phyloP scores from a whole-genome alignment of 2,113 vertebrate genomes.

The Osmerus eperlanus region DNA sequence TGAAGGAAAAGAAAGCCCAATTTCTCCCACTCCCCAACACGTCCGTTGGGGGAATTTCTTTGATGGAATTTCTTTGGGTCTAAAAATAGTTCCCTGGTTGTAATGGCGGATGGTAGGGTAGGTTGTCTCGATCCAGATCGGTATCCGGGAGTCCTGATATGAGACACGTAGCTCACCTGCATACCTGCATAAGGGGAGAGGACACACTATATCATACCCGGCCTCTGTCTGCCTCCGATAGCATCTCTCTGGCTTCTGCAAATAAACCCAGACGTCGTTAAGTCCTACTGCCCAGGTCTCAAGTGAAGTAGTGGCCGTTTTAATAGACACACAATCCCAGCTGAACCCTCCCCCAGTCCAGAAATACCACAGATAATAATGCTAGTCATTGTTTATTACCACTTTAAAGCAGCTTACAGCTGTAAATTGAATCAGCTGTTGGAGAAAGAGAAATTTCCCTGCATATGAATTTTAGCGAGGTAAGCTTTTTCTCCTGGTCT shows the following conservation, averaged over 20 bases:
- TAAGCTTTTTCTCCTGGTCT: slow-evolving; percentile 33
- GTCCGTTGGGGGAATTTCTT: slow-evolving; percentile 28
- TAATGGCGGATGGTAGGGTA: slow-evolving; percentile 11
- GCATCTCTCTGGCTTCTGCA: slow-evolving; percentile 22
- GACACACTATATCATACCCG: slow-evolving; percentile 20
- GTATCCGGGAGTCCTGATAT: background rate
- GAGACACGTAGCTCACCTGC: slow-evolving; percentile 52
- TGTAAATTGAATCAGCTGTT: slow-evolving; percentile 30
- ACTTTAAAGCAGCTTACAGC: slow-evolving; percentile 28
- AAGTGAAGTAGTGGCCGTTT: background rate
- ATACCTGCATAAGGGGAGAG: slow-evolving; percentile 25
- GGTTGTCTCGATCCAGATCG: slow-evolving; percentile 31
- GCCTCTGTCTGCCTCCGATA: slow-evolving; percentile 25
- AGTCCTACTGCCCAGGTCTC: background rate
- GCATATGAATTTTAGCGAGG: slow-evolving; percentile 35
- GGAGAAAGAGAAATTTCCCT: slow-evolving; percentile 21
- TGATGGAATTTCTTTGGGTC: slow-evolving; percentile 30
- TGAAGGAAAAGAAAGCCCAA: slow-evolving; percentile 40
- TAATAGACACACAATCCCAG: background rate
- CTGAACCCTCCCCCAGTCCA: background rate
- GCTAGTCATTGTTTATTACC: slow-evolving; percentile 22
- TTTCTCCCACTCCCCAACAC: slow-evolving; percentile 20
- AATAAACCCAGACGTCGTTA: slow-evolving; percentile 21
- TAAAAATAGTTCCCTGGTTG: slow-evolving; percentile 29
- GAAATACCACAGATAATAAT: background rate